Evolutionary conservation across 2,113 vertebrate genomes (phyloP).

Genomic region (Menura novaehollandiae): DNA sequence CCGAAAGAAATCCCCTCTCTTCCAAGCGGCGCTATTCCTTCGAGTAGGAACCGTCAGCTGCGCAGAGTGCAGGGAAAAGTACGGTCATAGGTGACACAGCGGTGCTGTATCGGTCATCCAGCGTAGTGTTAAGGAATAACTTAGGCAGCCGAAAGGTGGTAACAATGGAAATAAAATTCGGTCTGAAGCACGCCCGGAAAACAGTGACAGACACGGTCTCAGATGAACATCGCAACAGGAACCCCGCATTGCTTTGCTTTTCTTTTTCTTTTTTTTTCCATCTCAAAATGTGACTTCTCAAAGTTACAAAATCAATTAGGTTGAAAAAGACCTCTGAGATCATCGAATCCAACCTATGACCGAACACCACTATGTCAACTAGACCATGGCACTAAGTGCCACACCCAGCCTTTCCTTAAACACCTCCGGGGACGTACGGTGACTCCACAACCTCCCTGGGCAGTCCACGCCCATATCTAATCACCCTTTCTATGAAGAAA

Average conservation of each 20-base stretch:
- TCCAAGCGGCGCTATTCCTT: rapidly evolving
- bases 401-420: neutral
- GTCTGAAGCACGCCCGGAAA: neutral
- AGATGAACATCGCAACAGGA: neutral
- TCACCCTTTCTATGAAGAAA: no score
- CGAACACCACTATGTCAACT: no score
- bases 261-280: no score
- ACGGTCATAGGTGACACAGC: rapidly evolving
- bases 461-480: no score
- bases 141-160: neutral
- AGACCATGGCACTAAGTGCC: neutral
- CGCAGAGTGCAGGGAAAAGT: rapidly evolving
- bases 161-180: neutral
- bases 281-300: neutral
- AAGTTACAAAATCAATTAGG: neutral
- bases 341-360: no score
- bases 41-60: rapidly evolving
- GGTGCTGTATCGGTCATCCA: rapidly evolving
- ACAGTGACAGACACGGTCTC: neutral
- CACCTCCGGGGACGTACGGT: neutral
- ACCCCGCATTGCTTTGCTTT: rapidly evolving
- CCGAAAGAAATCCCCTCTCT: rapidly evolving
- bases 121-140: neutral
- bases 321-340: neutral
- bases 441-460: neutral